These are phyloP conservation scores for Bilobella aurantiaca DNA, from an alignment of 1,140 invertebrate genomes.

Conservation along the genomic window DNA sequence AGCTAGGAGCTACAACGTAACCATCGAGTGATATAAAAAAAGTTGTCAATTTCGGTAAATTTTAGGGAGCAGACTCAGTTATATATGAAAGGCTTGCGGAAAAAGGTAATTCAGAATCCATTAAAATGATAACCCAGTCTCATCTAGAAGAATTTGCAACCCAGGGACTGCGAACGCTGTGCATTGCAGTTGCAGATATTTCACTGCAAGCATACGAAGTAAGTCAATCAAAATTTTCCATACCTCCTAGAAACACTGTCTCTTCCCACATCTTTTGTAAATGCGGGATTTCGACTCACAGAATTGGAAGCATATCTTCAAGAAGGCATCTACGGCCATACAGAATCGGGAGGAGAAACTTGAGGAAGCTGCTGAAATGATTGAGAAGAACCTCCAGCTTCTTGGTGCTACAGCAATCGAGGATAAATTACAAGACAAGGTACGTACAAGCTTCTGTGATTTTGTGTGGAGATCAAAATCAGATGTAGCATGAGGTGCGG, in stretches of 20 bases:
- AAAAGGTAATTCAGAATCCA: slow-evolving; percentile 35
- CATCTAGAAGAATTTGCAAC: slow-evolving; percentile 89
- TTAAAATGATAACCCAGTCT: slow-evolving; percentile 58
- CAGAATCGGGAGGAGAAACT: slow-evolving; percentile 66
- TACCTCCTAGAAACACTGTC: no score
- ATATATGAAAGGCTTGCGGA: slow-evolving; percentile 66
- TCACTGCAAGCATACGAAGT: slow-evolving; percentile 57
- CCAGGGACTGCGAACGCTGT: slow-evolving; percentile 77
- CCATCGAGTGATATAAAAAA: no score
- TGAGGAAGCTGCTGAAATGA: slow-evolving; percentile 69
- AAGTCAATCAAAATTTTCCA: neutral
- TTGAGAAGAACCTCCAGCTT: slow-evolving; percentile 71
- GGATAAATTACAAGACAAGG: slow-evolving; percentile 81
- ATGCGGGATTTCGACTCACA: slow-evolving; percentile 30
- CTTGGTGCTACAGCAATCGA: slow-evolving; percentile 92
- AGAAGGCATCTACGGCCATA: slow-evolving; percentile 62
- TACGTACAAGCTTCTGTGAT: no score
- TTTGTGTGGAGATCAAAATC: neutral
- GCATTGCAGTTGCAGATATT: slow-evolving; percentile 72
- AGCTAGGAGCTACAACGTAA: no score
- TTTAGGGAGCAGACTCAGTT: slow-evolving; percentile 41
- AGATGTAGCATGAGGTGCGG: neutral
- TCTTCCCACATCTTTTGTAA: neutral
- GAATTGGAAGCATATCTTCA: slow-evolving; percentile 67
- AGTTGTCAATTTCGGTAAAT: no score